These are phyloP conservation scores for Abrostola triplasia DNA, from an alignment of 2,888 invertebrate species.

Conservation along the genomic window DNA sequence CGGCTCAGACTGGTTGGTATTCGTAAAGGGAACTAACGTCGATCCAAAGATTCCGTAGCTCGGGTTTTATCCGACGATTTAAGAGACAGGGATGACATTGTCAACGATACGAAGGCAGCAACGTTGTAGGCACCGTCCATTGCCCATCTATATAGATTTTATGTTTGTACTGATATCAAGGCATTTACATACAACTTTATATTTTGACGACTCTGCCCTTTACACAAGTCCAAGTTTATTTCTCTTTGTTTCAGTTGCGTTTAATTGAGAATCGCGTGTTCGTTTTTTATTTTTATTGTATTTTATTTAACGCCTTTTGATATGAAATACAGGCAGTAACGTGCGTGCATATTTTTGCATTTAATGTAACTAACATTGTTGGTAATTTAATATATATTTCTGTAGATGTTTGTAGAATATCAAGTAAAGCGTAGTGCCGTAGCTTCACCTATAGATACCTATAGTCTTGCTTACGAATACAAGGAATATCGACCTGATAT, in stretches of 20 bases:
- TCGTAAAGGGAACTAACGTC: constrained; percentile 56
- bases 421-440: no score
- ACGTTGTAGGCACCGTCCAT: constrained; percentile 45
- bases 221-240: constrained; percentile 31
- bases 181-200: constrained; percentile 62
- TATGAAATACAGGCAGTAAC: no score
- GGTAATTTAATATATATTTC: no score
- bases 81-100: constrained; percentile 73
- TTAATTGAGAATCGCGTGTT: constrained; percentile 44
- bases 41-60: constrained; percentile 47
- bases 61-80: constrained; percentile 73
- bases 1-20: constrained; percentile 56
- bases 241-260: constrained; percentile 30
- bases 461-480: no score
- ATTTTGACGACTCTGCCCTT: constrained; percentile 52
- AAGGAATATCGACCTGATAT: no score
- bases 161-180: constrained; percentile 66
- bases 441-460: no score
- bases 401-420: no score
- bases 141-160: constrained; percentile 58
- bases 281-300: constrained; percentile 27
- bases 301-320: constrained; percentile 25
- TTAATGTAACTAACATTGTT: no score
- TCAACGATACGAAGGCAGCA: constrained; percentile 59
- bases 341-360: no score